These are phyloP conservation scores for Nasua narica DNA, from an alignment of 2,797 vertebrate genomes.

Conservation along the genomic window DNA sequence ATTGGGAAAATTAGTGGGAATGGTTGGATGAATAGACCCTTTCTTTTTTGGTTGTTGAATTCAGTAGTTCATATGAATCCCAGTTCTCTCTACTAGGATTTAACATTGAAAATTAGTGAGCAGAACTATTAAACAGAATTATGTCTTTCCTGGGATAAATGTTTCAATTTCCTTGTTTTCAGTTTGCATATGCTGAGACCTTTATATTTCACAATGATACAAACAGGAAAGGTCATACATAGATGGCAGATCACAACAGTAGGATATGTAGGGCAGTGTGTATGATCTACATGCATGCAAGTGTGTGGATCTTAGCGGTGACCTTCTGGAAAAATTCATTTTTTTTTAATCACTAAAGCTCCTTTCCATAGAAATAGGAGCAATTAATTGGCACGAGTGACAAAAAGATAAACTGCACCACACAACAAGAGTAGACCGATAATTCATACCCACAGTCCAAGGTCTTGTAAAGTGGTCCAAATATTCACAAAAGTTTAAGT, in stretches of 20 bases:
- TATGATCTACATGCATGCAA: too few relatives aligned
- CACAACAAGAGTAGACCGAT: neutral
- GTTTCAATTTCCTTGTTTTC: neutral
- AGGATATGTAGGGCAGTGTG: fast-evolving
- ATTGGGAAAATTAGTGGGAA: slow-evolving; percentile 39
- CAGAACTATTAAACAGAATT: neutral
- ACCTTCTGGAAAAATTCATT: neutral
- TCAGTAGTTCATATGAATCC: neutral
- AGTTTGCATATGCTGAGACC: neutral
- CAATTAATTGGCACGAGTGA: neutral
- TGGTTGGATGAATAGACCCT: neutral
- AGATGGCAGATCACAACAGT: neutral
- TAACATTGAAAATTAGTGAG: slow-evolving; percentile 8
- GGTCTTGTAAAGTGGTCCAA: neutral
- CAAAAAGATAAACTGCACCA: neutral
- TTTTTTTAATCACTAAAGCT: neutral
- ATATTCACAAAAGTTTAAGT: neutral
- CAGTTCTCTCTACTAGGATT: neutral
- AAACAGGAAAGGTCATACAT: neutral
- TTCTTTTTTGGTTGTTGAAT: neutral
- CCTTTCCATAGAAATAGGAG: neutral
- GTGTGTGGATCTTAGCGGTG: neutral
- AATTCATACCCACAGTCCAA: neutral
- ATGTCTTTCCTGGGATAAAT: neutral
- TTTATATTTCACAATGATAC: neutral